Evolutionary conservation across 2,888 invertebrate genomes (phyloP).

Genomic region (Synergus japonicus): DNA sequence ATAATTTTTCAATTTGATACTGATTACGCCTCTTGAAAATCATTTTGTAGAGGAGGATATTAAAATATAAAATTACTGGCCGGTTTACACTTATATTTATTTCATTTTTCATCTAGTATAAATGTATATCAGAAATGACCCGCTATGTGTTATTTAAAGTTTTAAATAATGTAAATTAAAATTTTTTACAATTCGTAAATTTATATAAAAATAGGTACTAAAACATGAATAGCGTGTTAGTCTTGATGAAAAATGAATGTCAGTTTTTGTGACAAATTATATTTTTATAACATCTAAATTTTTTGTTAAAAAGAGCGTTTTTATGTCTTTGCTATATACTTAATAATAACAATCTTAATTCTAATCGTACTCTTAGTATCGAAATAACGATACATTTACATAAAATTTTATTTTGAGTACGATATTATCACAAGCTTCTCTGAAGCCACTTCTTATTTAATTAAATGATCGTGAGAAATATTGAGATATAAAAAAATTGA

Average conservation of each 20-base stretch:
- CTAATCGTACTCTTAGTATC: conserved; percentile 18
- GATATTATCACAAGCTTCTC: conserved; percentile 26
- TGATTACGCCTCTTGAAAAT: neutral
- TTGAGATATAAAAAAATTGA: neutral
- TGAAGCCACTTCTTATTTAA: neutral
- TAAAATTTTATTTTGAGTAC: neutral
- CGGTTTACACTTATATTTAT: neutral
- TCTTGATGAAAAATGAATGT: neutral
- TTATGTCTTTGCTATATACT: neutral
- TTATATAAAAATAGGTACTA: conserved; percentile 16
- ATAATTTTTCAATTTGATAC: conserved; percentile 5
- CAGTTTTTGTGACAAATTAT: neutral
- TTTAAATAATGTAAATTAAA: neutral
- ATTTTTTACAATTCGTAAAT: neutral
- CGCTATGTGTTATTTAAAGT: neutral
- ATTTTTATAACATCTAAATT: neutral
- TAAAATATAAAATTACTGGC: neutral
- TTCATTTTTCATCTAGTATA: neutral
- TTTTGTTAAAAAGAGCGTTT: neutral
- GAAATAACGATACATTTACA: neutral
- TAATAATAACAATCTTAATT: neutral
- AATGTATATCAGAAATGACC: neutral
- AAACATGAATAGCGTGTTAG: neutral
- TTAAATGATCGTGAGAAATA: neutral
- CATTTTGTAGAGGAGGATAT: neutral